Percentiles rank a stretch among this genome's conserved stretches.
Evolutionary conservation across 1,140 invertebrate species (phyloP).

Genomic region (Sinella curviseta): DNA sequence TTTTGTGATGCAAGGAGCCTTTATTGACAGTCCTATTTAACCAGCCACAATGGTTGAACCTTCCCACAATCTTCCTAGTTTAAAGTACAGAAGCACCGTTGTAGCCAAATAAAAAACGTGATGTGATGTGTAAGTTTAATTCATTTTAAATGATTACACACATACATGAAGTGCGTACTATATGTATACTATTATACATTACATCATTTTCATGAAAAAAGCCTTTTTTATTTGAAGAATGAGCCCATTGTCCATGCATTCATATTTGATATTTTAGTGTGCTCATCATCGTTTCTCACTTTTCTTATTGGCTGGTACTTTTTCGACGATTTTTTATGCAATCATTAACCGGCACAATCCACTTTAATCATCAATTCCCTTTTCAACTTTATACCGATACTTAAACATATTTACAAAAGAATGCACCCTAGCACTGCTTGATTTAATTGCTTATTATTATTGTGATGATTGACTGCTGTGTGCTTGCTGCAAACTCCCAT

Average conservation of each 20-base stretch:
- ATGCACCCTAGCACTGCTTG: neutral
- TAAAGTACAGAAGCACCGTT: neutral
- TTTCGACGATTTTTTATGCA: neutral
- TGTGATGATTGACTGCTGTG: neutral
- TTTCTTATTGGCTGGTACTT: neutral
- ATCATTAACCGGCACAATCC: neutral
- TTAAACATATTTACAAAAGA: neutral
- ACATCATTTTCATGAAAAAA: slow-evolving; percentile 6
- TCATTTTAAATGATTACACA: neutral
- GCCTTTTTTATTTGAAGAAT: neutral
- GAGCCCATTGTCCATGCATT: slow-evolving; percentile 5
- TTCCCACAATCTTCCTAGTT: neutral
- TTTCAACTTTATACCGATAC: neutral
- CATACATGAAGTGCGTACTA: neutral
- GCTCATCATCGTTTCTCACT: slow-evolving; percentile 6
- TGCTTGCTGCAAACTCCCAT: neutral
- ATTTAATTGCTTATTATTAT: slow-evolving; percentile 18
- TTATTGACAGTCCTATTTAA: neutral
- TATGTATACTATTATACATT: neutral
- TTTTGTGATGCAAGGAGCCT: neutral
- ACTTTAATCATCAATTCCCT: neutral
- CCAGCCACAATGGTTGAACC: neutral
- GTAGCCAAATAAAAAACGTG: neutral
- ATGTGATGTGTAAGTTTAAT: neutral
- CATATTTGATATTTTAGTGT: neutral